A percentile compares a stretch with the other conserved stretches of the same genome.
These are phyloP conservation scores for Habropoda laboriosa DNA, from an alignment of 1,140 invertebrate genomes.

Conservation along the genomic window DNA sequence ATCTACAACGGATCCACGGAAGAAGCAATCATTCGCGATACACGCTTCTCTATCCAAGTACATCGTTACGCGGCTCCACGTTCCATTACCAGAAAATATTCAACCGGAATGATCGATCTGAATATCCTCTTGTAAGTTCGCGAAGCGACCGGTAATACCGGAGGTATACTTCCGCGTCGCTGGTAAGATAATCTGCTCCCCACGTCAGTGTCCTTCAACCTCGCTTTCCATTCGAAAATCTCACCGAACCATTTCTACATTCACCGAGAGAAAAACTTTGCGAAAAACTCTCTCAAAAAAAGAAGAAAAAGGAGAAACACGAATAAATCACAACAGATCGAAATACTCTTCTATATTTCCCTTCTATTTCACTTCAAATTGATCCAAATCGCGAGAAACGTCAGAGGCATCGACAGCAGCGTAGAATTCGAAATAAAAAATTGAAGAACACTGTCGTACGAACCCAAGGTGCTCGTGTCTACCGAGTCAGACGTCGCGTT, in stretches of 20 bases:
- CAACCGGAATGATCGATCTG: slow-evolving; percentile 44
- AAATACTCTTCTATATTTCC: not conserved
- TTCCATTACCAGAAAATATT: slow-evolving; percentile 52
- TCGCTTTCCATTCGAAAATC: not conserved
- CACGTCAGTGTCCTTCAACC: slow-evolving; percentile 9
- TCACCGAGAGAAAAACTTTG: not conserved
- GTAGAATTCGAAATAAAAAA: no score
- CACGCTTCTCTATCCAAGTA: not conserved
- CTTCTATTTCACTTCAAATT: not conserved
- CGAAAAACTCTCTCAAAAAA: no score
- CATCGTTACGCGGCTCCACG: slow-evolving; percentile 38
- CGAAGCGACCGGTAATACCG: slow-evolving; percentile 19
- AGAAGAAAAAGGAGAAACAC: not conserved
- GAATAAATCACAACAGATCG: no score
- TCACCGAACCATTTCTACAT: not conserved
- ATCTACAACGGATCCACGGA: not conserved
- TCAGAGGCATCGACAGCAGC: no score
- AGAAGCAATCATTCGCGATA: slow-evolving; percentile 9
- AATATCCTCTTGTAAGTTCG: slow-evolving; percentile 41
- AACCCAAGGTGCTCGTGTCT: not conserved
- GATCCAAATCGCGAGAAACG: no score
- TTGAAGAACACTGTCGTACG: slow-evolving; percentile 5
- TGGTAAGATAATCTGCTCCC: slow-evolving; percentile 19
- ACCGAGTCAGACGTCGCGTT: slow-evolving; percentile 1
- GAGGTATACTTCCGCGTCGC: slow-evolving; percentile 21